phyloP scores from a whole-genome alignment of 2,888 invertebrate genomes.

The Microchrysa polita region DNA sequence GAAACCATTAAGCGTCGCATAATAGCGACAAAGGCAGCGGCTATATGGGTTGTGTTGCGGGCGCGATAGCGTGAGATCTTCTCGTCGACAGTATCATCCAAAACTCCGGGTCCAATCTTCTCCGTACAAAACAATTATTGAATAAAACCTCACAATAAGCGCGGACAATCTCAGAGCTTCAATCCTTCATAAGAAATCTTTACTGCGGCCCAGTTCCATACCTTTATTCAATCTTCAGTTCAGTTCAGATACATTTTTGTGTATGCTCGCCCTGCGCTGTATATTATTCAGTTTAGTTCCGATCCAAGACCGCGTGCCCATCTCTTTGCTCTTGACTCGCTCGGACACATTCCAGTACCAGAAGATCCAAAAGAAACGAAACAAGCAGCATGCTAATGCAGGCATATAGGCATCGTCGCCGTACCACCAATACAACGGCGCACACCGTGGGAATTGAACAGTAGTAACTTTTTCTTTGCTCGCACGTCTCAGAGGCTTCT shows the following conservation, averaged over 20 bases:
- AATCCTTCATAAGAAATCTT: neutral
- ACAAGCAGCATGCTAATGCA: too few relatives aligned
- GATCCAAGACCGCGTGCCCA: slow-evolving; percentile 14
- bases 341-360: slow-evolving; percentile 33
- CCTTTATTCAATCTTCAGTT: too few relatives aligned
- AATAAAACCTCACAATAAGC: slow-evolving; percentile 17
- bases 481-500: slow-evolving; percentile 42
- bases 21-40: neutral
- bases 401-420: too few relatives aligned
- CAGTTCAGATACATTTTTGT: too few relatives aligned
- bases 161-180: neutral
- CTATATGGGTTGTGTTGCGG: neutral
- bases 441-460: slow-evolving; percentile 63
- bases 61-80: slow-evolving; percentile 31
- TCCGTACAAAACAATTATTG: slow-evolving; percentile 33
- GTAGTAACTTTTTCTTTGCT: slow-evolving; percentile 55
- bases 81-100: neutral
- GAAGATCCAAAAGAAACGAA: slow-evolving; percentile 15
- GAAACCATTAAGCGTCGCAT: neutral
- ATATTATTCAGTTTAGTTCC: slow-evolving; percentile 7
- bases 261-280: too few relatives aligned
- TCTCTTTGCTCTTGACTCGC: slow-evolving; percentile 1
- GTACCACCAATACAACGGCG: slow-evolving; percentile 35
- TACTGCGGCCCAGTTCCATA: too few relatives aligned
- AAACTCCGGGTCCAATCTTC: neutral